These are phyloP conservation scores for Gymnogyps californianus DNA, from an alignment of 2,113 vertebrate genomes.

Conservation along the genomic window DNA sequence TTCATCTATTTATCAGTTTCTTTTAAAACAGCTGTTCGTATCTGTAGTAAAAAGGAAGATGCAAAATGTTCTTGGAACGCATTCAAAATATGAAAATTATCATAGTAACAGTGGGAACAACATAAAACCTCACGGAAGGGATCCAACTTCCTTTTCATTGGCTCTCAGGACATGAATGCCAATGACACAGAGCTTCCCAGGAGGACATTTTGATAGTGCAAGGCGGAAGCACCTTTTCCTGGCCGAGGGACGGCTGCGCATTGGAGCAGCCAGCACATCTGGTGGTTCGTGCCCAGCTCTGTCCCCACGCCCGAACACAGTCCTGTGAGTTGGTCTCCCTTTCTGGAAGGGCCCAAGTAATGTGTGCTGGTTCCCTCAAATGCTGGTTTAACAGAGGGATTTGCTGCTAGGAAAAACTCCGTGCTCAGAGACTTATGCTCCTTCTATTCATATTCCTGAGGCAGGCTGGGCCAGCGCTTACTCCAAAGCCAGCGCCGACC, in stretches of 20 bases:
- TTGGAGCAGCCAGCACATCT: not conserved
- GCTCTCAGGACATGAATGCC: not conserved
- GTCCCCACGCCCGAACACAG: not conserved
- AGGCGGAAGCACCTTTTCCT: not conserved
- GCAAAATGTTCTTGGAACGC: slow-evolving; percentile 55
- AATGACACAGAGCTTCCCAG: not conserved
- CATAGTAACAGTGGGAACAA: slow-evolving; percentile 27
- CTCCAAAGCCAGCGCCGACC: not conserved
- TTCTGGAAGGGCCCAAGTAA: not conserved
- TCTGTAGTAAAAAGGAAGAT: slow-evolving; percentile 37
- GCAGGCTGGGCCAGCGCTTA: not conserved
- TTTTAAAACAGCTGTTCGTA: slow-evolving; percentile 58
- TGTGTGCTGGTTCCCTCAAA: not conserved
- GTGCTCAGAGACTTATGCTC: accelerated
- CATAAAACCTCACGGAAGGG: not conserved
- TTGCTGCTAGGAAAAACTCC: not conserved
- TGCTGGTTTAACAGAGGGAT: not conserved
- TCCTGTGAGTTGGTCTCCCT: not conserved
- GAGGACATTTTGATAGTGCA: not conserved
- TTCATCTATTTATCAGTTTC: slow-evolving; percentile 49
- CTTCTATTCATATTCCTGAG: not conserved
- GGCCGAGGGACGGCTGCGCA: not conserved
- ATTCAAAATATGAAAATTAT: slow-evolving; percentile 44
- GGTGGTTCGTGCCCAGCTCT: not conserved
- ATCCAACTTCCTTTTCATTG: not conserved